Conservation (phyloP, 2,888 invertebrate genomes). For the Hypsopygia costalis region DNA sequence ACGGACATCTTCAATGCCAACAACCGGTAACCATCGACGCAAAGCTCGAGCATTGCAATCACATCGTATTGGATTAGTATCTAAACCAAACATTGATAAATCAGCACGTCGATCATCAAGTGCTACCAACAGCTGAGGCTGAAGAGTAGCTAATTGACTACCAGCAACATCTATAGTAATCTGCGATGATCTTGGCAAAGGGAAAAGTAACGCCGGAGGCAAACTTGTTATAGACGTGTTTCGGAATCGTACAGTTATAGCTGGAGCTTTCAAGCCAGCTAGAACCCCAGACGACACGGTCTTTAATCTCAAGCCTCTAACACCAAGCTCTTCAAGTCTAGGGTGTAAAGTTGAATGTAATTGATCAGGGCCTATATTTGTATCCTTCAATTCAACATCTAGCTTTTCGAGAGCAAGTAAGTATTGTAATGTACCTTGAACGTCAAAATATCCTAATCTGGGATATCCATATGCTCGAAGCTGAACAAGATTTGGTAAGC, state of each 20-base stretch:
- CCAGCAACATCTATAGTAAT: conserved; percentile 89
- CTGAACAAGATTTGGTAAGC: conserved; percentile 84
- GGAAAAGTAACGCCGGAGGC: conserved; percentile 91
- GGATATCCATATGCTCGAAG: conserved; percentile 89
- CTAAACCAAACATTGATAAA: conserved; percentile 86
- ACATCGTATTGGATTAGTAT: conserved; percentile 90
- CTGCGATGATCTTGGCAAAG: conserved; percentile 91
- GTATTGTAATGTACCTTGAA: conserved; percentile 90
- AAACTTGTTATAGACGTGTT: conserved; percentile 90
- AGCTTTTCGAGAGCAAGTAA: conserved; percentile 87
- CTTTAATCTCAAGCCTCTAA: conserved; percentile 87
- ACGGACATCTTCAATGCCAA: conserved; percentile 81
- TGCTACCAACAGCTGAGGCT: conserved; percentile 88
- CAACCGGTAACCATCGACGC: conserved; percentile 87
- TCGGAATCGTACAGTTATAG: conserved; percentile 86
- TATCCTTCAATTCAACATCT: conserved; percentile 93
- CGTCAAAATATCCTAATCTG: conserved; percentile 90
- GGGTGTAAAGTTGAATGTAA: conserved; percentile 90
- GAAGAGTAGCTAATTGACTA: conserved; percentile 87
- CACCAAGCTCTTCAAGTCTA: conserved; percentile 85
- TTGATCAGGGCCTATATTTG: conserved; percentile 90
- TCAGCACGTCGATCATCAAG: conserved; percentile 90
- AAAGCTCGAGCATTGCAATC: conserved; percentile 91
- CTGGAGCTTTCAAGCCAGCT: conserved; percentile 88
- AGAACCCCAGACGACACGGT: conserved; percentile 91